phyloP scores from a whole-genome alignment of 2,888 invertebrate genomes.

The Caenorhabditis sp. region DNA sequence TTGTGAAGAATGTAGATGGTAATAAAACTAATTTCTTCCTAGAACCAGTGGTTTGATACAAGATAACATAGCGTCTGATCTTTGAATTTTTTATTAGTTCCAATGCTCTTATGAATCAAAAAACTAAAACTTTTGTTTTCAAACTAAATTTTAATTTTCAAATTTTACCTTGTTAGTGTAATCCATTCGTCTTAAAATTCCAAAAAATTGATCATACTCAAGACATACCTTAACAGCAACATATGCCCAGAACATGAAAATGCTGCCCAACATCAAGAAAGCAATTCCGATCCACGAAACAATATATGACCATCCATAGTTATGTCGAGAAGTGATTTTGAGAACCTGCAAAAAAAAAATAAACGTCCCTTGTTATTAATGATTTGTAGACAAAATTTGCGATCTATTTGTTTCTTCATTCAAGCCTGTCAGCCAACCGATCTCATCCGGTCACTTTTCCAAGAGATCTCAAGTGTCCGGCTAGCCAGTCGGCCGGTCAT shows the following conservation, averaged over 20 bases:
- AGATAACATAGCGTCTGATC: no score
- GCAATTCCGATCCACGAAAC: slow-evolving; percentile 95
- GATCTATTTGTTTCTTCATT: not conserved
- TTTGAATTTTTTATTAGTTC: no score
- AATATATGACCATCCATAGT: slow-evolving; percentile 95
- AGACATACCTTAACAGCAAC: slow-evolving; percentile 61
- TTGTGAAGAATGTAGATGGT: not conserved
- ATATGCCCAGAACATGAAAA: slow-evolving; percentile 61
- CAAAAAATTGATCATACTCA: not conserved
- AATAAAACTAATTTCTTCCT: not conserved
- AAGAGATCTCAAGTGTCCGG: not conserved
- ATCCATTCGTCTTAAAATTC: no score
- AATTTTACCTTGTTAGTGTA: no score
- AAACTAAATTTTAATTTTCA: no score
- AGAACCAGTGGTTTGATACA: no score
- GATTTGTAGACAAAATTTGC: not conserved
- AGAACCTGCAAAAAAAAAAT: slow-evolving; percentile 54
- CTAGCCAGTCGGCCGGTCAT: not conserved
- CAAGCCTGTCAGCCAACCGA: not conserved
- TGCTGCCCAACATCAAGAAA: slow-evolving; percentile 79
- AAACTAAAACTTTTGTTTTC: no score
- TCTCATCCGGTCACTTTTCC: not conserved
- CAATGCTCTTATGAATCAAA: no score
- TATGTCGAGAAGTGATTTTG: slow-evolving; percentile 58
- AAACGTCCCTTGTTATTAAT: not conserved